A percentile compares a stretch with the other conserved stretches of the same genome.
Conservation (phyloP, 2,113 vertebrate species). For the Pipra filicauda region DNA sequence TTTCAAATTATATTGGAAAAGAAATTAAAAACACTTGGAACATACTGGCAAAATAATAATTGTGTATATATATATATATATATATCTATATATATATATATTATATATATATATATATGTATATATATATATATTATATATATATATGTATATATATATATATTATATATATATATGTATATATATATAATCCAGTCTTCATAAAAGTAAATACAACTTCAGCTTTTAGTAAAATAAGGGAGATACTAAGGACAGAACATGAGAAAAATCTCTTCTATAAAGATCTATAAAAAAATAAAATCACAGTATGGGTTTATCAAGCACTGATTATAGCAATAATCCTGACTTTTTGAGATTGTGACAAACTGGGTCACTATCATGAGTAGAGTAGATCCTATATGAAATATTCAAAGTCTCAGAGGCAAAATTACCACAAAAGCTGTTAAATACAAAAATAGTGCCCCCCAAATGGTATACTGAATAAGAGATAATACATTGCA, state of each 20-base stretch:
- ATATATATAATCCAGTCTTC: too few relatives aligned
- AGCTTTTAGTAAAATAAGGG: not conserved
- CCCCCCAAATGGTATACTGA: not conserved
- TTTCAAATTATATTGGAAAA: not conserved
- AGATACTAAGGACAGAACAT: not conserved
- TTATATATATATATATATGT: too few relatives aligned
- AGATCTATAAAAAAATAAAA: not conserved
- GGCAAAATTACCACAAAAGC: not conserved
- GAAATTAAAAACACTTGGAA: not conserved
- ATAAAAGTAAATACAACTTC: not conserved
- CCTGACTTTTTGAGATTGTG: not conserved
- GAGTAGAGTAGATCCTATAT: not conserved
- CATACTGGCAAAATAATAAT: not conserved
- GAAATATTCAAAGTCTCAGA: not conserved
- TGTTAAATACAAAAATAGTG: not conserved
- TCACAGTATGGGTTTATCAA: not conserved
- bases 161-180: too few relatives aligned
- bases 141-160: too few relatives aligned
- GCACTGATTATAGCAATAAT: not conserved
- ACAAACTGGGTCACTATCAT: not conserved
- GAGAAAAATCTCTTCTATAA: not conserved
- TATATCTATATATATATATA: too few relatives aligned
- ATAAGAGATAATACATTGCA: not conserved
- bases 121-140: too few relatives aligned
- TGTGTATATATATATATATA: too few relatives aligned